Conservation (phyloP, 2,797 vertebrate species). For the Morelia viridis region DNA sequence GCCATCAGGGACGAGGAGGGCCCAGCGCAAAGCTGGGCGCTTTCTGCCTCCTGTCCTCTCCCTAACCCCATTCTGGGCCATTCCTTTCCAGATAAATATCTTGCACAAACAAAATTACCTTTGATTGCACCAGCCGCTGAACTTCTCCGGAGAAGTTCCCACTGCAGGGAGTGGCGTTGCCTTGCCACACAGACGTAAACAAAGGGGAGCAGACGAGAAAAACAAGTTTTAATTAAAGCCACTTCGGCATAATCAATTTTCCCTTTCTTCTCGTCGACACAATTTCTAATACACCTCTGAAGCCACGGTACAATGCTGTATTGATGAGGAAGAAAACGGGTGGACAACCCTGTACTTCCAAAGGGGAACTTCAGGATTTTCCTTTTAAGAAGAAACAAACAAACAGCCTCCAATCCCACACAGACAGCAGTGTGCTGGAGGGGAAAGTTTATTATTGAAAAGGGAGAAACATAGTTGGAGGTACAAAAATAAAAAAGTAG, state of each 20-base stretch:
- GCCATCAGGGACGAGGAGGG: conserved; percentile 41
- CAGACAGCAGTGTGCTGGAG: neutral
- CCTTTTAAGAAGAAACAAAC: neutral
- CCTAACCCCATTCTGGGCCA: conserved; percentile 60
- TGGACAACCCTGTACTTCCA: conserved; percentile 26
- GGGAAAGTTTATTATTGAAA: neutral
- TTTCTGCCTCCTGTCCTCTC: conserved; percentile 64
- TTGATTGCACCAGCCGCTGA: conserved; percentile 56
- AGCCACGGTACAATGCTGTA: neutral
- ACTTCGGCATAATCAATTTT: conserved; percentile 62
- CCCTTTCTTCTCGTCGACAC: conserved; percentile 29
- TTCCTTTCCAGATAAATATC: conserved; percentile 64
- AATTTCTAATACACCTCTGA: neutral
- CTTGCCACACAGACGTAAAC: conserved; percentile 59
- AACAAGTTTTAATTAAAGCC: conserved; percentile 68
- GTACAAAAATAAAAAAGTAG: neutral
- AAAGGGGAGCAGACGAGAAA: conserved; percentile 61
- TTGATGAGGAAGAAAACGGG: neutral
- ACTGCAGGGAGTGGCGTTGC: conserved; percentile 57
- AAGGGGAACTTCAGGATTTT: neutral
- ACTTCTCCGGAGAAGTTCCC: conserved; percentile 49
- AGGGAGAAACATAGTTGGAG: neutral
- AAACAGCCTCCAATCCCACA: neutral
- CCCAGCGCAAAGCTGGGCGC: conserved; percentile 35
- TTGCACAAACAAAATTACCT: conserved; percentile 66